Evolutionary conservation across 2,888 invertebrate species (phyloP).

Genomic region (Nebria brevicollis): DNA sequence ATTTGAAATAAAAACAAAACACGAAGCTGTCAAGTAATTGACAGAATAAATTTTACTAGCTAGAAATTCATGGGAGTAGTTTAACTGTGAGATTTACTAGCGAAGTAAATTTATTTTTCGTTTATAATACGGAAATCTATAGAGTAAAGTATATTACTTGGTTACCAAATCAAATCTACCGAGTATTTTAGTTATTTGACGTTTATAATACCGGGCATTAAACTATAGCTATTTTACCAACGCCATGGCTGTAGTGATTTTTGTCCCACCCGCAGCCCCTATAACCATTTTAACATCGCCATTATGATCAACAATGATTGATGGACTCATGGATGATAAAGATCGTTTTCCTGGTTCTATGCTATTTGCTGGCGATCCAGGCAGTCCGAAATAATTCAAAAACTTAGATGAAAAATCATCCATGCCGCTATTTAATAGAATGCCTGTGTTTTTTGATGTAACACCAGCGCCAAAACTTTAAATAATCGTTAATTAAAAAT

Average conservation of each 20-base stretch:
- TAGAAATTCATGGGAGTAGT: too few species aligned
- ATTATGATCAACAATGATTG: conserved; percentile 75
- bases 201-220: too few species aligned
- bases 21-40: too few species aligned
- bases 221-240: conserved; percentile 63
- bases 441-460: conserved; percentile 82
- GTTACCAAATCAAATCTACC: too few species aligned
- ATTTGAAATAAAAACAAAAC: too few species aligned
- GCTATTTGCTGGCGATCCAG: conserved; percentile 83
- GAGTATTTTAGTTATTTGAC: too few species aligned
- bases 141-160: too few species aligned
- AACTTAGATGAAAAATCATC: conserved; percentile 90
- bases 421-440: conserved; percentile 96
- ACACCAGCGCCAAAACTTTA: conserved; percentile 85
- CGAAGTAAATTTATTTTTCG: too few species aligned
- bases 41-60: too few species aligned
- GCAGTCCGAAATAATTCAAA: conserved; percentile 74
- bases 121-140: too few species aligned
- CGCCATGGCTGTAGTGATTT: conserved; percentile 79
- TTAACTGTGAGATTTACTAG: too few species aligned
- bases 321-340: conserved; percentile 87
- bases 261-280: conserved; percentile 86
- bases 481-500: conserved; percentile 46
- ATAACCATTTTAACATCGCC: conserved; percentile 77
- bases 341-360: conserved; percentile 84